Conservation (phyloP, 2,113 vertebrate genomes). For the Gallinago jamesoni region DNA sequence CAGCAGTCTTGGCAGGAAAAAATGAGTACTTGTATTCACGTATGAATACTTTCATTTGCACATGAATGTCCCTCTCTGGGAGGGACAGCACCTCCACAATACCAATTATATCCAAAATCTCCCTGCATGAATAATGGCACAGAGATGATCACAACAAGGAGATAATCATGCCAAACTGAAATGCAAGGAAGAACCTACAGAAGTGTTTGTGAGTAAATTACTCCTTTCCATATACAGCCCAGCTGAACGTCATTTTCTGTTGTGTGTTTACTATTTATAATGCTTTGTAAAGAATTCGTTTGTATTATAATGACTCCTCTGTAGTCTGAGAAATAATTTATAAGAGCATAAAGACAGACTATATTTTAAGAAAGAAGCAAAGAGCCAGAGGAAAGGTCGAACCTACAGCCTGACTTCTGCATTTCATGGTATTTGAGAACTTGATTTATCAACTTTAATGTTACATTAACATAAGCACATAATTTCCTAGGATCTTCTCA, state of each 20-base stretch:
- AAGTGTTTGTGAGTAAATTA: background rate
- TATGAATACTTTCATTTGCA: background rate
- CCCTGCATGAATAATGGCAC: background rate
- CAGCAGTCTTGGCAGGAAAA: background rate
- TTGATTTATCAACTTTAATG: slow-evolving; percentile 27
- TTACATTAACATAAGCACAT: slow-evolving; percentile 9
- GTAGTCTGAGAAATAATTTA: slow-evolving; percentile 9
- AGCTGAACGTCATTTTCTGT: background rate
- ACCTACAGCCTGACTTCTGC: background rate
- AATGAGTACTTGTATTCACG: background rate
- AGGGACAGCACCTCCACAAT: background rate
- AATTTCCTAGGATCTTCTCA: background rate
- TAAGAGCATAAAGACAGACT: background rate
- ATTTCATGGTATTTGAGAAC: slow-evolving; percentile 2
- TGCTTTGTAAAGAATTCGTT: background rate
- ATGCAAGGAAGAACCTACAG: background rate
- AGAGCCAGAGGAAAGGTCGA: background rate
- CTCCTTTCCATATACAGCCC: background rate
- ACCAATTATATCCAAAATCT: background rate
- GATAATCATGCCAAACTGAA: background rate
- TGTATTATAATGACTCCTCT: background rate
- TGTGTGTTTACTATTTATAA: background rate
- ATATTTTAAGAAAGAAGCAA: background rate
- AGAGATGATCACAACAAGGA: background rate
- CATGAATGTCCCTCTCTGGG: background rate